A percentile compares a stretch with the other conserved stretches of the same genome.
phyloP scores from a whole-genome alignment of 2,113 vertebrate species.

The Vanacampus margaritifer region DNA sequence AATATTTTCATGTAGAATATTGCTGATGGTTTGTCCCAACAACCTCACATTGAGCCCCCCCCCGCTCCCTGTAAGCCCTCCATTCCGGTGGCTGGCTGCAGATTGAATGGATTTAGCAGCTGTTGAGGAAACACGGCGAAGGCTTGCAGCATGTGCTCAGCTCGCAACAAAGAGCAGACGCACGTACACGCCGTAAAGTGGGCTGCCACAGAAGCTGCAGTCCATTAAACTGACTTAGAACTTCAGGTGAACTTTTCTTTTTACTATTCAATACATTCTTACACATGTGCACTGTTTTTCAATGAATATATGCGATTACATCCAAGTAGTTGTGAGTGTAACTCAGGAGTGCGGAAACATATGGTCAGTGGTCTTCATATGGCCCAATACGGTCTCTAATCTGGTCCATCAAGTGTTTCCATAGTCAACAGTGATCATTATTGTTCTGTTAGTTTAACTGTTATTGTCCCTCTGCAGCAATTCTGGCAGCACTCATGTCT shows the following conservation, averaged over 20 bases:
- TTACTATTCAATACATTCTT: slow-evolving; percentile 12
- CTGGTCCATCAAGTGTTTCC: too few relatives aligned
- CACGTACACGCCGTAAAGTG: slow-evolving; percentile 9
- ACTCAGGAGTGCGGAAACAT: neutral
- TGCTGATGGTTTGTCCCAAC: slow-evolving; percentile 39
- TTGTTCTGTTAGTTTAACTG: too few relatives aligned
- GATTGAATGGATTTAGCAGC: slow-evolving; percentile 73
- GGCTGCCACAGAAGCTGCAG: slow-evolving; percentile 35
- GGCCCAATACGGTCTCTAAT: too few relatives aligned
- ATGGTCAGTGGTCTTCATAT: too few relatives aligned
- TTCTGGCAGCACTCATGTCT: too few relatives aligned
- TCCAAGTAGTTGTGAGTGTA: neutral
- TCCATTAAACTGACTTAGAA: slow-evolving; percentile 48
- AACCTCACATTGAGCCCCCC: neutral
- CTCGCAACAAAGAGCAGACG: slow-evolving; percentile 65
- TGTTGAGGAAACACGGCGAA: slow-evolving; percentile 68
- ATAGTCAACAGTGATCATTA: too few relatives aligned
- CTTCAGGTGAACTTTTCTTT: slow-evolving; percentile 23
- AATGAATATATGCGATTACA: neutral
- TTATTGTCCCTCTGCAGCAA: too few relatives aligned
- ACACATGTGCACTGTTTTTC: neutral
- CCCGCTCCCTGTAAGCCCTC: slow-evolving; percentile 33
- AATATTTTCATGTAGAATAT: slow-evolving; percentile 42
- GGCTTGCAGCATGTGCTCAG: slow-evolving; percentile 69
- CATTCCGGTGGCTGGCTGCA: slow-evolving; percentile 64